These are phyloP conservation scores for Anarsia innoxiella DNA, from an alignment of 2,888 invertebrate species.

Conservation along the genomic window DNA sequence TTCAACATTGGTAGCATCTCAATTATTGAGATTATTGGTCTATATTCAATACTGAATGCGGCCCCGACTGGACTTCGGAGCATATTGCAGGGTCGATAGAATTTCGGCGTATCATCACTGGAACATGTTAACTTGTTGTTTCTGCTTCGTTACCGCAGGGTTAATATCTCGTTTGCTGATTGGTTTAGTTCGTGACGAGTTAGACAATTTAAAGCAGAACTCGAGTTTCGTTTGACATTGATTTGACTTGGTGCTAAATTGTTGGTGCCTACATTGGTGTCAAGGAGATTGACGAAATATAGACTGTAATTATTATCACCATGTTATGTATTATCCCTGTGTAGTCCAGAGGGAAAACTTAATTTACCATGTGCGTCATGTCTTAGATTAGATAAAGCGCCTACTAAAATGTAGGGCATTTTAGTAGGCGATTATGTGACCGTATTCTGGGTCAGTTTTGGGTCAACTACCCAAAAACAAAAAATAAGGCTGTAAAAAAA, in stretches of 20 bases:
- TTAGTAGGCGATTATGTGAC: no score
- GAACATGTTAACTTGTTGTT: slow-evolving; percentile 17
- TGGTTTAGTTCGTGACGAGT: slow-evolving; percentile 14
- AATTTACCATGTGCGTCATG: no score
- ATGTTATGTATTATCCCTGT: neutral
- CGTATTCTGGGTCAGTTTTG: no score
- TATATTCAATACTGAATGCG: neutral
- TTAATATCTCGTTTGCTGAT: slow-evolving; percentile 15
- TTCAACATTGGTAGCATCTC: no score
- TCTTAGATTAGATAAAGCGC: no score
- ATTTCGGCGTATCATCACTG: slow-evolving; percentile 20
- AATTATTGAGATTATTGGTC: no score
- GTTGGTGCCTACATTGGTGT: neutral
- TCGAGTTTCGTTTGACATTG: slow-evolving; percentile 8
- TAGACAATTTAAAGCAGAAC: slow-evolving; percentile 6
- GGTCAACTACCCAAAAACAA: no score
- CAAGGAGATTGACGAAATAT: neutral
- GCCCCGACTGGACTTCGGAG: neutral
- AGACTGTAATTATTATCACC: neutral
- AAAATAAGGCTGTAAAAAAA: neutral
- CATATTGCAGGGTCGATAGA: slow-evolving; percentile 17
- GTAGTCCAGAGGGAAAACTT: no score
- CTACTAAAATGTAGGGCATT: no score
- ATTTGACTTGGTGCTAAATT: slow-evolving; percentile 8
- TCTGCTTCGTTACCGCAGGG: slow-evolving; percentile 16